These are phyloP conservation scores for Panagrolaimus sp. DNA, from an alignment of 1,140 invertebrate species.

Conservation along the genomic window DNA sequence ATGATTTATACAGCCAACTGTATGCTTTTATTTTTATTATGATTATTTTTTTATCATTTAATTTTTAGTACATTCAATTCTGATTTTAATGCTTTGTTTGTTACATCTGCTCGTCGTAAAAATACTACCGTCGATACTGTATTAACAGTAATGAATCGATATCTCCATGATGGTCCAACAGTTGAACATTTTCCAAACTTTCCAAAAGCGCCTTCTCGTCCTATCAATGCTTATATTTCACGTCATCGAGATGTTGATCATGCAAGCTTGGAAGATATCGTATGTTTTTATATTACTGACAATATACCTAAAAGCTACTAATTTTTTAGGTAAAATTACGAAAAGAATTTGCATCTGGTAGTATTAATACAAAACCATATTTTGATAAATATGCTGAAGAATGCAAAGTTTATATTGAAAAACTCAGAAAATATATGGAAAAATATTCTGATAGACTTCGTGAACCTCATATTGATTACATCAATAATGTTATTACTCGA, in stretches of 20 bases:
- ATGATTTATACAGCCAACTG: too few relatives aligned
- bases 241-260: background rate
- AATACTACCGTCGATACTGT: too few relatives aligned
- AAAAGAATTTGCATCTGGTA: background rate
- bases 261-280: background rate
- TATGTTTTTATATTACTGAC: background rate
- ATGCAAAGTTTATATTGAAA: background rate
- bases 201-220: background rate
- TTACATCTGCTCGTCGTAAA: too few relatives aligned
- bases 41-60: too few relatives aligned
- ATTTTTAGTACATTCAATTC: too few relatives aligned
- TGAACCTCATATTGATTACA: background rate
- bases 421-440: background rate
- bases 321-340: background rate
- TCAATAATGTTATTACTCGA: background rate
- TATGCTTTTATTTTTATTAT: too few relatives aligned
- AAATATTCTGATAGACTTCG: background rate
- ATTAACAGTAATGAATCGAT: background rate
- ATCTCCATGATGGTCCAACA: background rate
- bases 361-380: background rate
- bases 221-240: background rate
- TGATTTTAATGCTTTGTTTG: too few relatives aligned
- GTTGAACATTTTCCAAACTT: background rate
- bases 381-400: background rate
- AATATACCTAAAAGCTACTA: background rate